A percentile compares a stretch with the other conserved stretches of the same genome.
These are phyloP conservation scores for Dufourea novaeangliae DNA, from an alignment of 1,140 invertebrate genomes.

Conservation along the genomic window DNA sequence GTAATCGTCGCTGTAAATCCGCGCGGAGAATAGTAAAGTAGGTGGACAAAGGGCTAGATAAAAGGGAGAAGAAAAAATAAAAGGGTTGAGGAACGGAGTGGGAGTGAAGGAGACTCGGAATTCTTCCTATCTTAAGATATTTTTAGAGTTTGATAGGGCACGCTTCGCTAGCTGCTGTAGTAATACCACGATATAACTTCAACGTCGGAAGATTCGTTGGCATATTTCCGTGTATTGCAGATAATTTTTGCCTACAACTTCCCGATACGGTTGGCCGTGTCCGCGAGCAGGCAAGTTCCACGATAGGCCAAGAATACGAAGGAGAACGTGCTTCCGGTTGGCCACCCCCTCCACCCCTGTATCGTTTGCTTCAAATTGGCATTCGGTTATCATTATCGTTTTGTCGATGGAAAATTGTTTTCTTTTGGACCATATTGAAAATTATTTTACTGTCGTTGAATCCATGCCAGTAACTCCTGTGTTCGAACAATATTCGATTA, in stretches of 20 bases:
- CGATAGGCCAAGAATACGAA: neutral
- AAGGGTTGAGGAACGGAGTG: no score
- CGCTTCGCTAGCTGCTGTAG: constrained; percentile 62
- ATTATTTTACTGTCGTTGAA: no score
- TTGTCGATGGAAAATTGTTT: no score
- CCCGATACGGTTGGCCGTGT: neutral
- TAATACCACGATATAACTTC: constrained; percentile 63
- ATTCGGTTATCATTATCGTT: no score
- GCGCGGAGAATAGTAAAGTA: neutral
- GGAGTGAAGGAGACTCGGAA: constrained; percentile 3
- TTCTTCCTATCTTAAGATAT: constrained; percentile 59
- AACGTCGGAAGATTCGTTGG: constrained; percentile 40
- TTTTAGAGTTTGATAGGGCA: constrained; percentile 61
- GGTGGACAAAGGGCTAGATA: neutral
- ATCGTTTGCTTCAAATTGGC: no score
- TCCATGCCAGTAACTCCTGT: no score
- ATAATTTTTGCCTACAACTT: constrained; percentile 68
- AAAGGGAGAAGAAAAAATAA: neutral
- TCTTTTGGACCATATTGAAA: no score
- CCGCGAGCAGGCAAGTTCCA: no score
- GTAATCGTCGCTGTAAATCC: constrained; percentile 1
- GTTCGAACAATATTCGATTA: no score
- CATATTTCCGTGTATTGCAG: constrained; percentile 68
- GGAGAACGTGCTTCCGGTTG: neutral
- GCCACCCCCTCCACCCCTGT: no score